A percentile compares a stretch with the other conserved stretches of the same genome.
phyloP scores from a whole-genome alignment of 2,113 vertebrate species.

The Dendropsophus ebraccatus region DNA sequence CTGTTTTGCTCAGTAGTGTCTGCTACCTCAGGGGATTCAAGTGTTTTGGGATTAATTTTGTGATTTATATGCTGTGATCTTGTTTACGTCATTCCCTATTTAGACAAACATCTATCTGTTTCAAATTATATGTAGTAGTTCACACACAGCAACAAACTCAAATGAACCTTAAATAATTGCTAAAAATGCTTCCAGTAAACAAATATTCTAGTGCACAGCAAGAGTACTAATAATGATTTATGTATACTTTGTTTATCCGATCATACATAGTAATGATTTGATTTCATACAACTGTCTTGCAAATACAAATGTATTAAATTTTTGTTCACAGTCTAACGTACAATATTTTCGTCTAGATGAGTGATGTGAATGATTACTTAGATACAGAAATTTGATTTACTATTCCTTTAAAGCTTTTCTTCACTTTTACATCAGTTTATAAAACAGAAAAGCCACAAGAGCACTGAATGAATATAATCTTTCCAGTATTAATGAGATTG shows the following conservation, averaged over 20 bases:
- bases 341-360: constrained; percentile 41
- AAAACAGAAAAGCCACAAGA: constrained; percentile 7
- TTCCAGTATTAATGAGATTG: constrained; percentile 10
- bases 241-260: constrained; percentile 53
- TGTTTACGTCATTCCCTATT: constrained; percentile 50
- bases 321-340: constrained; percentile 38
- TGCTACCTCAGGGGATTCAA: constrained; percentile 51
- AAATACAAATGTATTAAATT: constrained; percentile 50
- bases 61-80: constrained; percentile 58
- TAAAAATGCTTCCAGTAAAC: constrained; percentile 45
- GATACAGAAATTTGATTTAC: constrained; percentile 49
- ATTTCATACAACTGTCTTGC: constrained; percentile 43
- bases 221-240: constrained; percentile 53
- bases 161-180: constrained; percentile 57
- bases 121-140: constrained; percentile 55
- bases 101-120: constrained; percentile 56
- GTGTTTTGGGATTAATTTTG: constrained; percentile 56
- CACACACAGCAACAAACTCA: constrained; percentile 55
- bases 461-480: neutral
- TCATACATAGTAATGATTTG: constrained; percentile 39
- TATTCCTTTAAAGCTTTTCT: constrained; percentile 36
- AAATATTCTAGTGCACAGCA: constrained; percentile 45
- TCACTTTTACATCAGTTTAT: constrained; percentile 35
- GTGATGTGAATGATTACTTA: constrained; percentile 44
- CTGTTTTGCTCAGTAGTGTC: constrained; percentile 51